Evolutionary conservation across 2,888 invertebrate genomes (phyloP), one percentile per base, ranked within the genome.

Genomic region (Listrodromus nycthemerus): DNA sequence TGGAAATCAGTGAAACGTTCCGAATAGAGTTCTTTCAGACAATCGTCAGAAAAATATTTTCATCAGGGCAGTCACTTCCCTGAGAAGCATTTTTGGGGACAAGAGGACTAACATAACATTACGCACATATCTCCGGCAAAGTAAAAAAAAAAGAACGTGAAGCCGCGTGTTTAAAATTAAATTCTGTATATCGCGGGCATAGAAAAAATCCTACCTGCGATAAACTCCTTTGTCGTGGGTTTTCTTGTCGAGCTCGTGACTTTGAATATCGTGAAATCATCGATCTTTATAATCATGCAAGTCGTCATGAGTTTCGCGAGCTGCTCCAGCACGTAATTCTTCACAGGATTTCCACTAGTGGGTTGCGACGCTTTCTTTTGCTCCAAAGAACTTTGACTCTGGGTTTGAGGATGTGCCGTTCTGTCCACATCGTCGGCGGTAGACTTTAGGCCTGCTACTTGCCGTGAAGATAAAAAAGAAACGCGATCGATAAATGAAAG

Each of bases 291-390:
- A 45, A 99, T 96, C 50, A 98, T 95, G 92, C 98, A 98, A 13
- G 98, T 97, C 37, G 98, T 98, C 97, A 99, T 98, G 85, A 99
- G 93, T 92, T 97, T 98, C 30, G 97, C 96, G 52, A 98, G 94
- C 92, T 98, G 97, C 86, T 96, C 95, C 10, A 97, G 94, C 70
- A 97, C 95, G 78, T 95, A 95, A 88, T 95, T 96, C 86, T 96
- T 95, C 0, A 96, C 95, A 45, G 96, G 96, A 84, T 94, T 89
- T 67, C 93, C 93, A 30, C 91, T 91, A 0, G 92, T 87, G 58
- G 91, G 91, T 55, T 90, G 89, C 3, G 90, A 80, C 21, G 86
- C 27, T 70, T 92, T 93, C 69, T 90, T 93, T 76, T 88, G 89
- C 41, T n/a, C 93, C 91, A 82, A 76, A 33, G 87, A 61, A 81